Evolutionary conservation across 2,113 vertebrate genomes (phyloP).

Genomic region (Psittacula cyanocephala): DNA sequence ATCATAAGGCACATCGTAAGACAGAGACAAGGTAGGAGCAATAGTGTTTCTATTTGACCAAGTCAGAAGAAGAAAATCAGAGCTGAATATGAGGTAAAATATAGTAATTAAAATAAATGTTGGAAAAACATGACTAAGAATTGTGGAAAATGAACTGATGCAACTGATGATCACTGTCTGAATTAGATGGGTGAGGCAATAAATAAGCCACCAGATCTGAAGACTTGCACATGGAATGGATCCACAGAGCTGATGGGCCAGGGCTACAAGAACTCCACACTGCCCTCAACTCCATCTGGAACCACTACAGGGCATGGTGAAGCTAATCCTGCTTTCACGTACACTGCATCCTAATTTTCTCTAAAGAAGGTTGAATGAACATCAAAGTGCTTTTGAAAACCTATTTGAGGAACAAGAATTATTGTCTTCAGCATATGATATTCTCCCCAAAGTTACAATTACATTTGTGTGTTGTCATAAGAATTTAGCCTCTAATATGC

Average conservation of each 20-base stretch:
- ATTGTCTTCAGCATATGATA: not conserved
- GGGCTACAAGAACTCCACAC: fast-evolving
- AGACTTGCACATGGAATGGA: no score
- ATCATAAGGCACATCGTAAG: not conserved
- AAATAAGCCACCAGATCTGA: not conserved
- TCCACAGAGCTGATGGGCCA: not conserved
- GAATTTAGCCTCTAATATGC: not conserved
- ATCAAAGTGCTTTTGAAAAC: not conserved
- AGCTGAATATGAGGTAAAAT: not conserved
- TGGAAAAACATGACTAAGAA: not conserved
- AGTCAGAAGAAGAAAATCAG: not conserved
- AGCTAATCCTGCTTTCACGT: not conserved
- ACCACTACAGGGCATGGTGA: not conserved
- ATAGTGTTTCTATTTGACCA: not conserved
- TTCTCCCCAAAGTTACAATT: not conserved
- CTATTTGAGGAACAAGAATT: not conserved
- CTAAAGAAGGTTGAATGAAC: not conserved
- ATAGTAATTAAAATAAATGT: not conserved
- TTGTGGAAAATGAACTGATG: not conserved
- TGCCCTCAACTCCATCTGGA: not conserved
- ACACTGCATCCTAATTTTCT: not conserved
- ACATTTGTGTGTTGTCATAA: not conserved
- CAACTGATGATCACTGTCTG: not conserved
- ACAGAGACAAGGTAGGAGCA: not conserved
- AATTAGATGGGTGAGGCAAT: not conserved